phyloP scores from a whole-genome alignment of 2,888 invertebrate species.

The Marronus borbonicus region DNA sequence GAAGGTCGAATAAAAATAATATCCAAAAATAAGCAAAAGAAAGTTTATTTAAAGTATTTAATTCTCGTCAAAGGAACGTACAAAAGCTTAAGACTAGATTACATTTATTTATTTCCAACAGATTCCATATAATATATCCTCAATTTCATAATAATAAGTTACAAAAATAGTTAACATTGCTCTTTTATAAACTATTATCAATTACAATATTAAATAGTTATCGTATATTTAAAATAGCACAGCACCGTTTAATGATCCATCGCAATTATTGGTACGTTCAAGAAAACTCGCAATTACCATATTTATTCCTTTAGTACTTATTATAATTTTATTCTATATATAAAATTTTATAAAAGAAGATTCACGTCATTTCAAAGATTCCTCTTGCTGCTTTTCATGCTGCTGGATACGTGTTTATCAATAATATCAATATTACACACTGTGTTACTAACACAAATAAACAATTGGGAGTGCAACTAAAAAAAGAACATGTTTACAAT shows the following conservation, averaged over 20 bases:
- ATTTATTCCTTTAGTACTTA: no score
- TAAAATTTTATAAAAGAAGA: no score
- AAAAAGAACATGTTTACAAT: no score
- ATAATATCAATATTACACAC: no score
- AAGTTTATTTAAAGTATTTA: constrained; percentile 37
- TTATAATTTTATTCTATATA: no score
- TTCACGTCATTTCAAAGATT: no score
- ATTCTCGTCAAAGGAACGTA: constrained; percentile 36
- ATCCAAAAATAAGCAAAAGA: constrained; percentile 20
- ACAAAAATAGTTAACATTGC: constrained; percentile 41
- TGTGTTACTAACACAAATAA: no score
- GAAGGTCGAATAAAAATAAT: neutral
- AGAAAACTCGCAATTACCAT: no score
- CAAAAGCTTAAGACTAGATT: constrained; percentile 45
- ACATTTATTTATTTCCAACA: constrained; percentile 25
- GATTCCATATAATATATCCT: constrained; percentile 25
- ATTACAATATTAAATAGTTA: constrained; percentile 33
- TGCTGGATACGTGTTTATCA: no score
- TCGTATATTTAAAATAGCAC: constrained; percentile 38
- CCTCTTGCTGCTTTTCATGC: no score
- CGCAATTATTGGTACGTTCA: neutral
- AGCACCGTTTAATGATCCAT: constrained; percentile 36
- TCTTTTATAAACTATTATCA: constrained; percentile 17
- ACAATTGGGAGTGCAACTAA: no score
- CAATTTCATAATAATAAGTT: constrained; percentile 12